These are phyloP conservation scores for Gobionotothen gibberifrons DNA, from an alignment of 2,797 vertebrate species.

Conservation along the genomic window DNA sequence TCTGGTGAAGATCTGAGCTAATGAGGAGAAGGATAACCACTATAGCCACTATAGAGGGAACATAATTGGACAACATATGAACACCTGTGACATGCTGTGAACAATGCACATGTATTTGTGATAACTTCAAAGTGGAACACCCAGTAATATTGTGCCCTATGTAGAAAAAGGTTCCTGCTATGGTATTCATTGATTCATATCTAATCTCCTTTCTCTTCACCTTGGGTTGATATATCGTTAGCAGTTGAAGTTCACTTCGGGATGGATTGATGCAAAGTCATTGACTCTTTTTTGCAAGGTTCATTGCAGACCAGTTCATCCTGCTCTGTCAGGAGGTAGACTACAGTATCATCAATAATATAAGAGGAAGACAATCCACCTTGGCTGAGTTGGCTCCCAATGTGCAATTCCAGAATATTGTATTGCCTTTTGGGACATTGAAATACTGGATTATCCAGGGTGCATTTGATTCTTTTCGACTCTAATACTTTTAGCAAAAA, in stretches of 20 bases:
- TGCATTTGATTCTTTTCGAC: conserved; percentile 5
- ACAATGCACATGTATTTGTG: background rate
- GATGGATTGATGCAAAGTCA: conserved; percentile 74
- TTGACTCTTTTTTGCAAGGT: conserved; percentile 72
- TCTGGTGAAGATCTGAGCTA: conserved; percentile 19
- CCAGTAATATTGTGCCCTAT: background rate
- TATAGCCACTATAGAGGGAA: conserved; percentile 3
- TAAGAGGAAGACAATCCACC: conserved; percentile 65
- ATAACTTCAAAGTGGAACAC: conserved; percentile 8
- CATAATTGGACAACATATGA: conserved; percentile 3
- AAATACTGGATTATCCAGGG: conserved; percentile 17
- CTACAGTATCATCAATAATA: conserved; percentile 72
- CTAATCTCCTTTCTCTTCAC: conserved; percentile 62
- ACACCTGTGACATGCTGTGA: background rate
- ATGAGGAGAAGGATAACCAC: conserved; percentile 8
- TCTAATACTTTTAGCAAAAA: background rate
- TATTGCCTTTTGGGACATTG: conserved; percentile 9
- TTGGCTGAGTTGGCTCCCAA: conserved; percentile 35
- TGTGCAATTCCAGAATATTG: conserved; percentile 38
- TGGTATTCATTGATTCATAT: conserved; percentile 50
- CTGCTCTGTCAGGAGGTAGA: conserved; percentile 59
- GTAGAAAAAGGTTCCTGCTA: conserved; percentile 19
- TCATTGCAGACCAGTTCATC: conserved; percentile 72
- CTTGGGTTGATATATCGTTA: conserved; percentile 70
- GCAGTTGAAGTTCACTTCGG: conserved; percentile 52